These are phyloP conservation scores for Caenorhabditis macrosperma DNA, from an alignment of 2,888 invertebrate species.

Conservation along the genomic window DNA sequence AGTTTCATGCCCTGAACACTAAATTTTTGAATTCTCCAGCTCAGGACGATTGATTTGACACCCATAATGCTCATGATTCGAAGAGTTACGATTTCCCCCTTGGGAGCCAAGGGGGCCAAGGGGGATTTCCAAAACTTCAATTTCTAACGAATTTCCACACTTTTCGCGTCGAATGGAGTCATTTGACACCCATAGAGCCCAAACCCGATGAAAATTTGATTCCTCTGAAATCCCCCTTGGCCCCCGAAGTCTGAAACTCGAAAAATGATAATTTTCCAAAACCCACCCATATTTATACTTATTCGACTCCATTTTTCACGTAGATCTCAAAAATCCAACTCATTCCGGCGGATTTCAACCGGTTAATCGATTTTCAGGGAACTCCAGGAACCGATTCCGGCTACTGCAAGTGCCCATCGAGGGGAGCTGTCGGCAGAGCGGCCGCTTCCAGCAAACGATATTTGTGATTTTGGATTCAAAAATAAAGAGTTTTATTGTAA, in stretches of 20 bases:
- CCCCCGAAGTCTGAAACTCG: no score
- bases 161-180: no score
- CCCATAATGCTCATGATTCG: background rate
- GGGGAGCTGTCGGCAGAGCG: constrained; percentile 28
- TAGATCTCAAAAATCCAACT: background rate
- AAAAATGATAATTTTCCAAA: background rate
- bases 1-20: no score
- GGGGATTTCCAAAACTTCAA: no score
- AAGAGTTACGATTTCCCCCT: no score
- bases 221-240: no score
- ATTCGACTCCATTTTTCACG: background rate
- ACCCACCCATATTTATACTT: background rate
- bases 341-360: background rate
- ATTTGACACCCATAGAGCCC: no score
- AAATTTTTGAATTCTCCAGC: background rate
- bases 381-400: constrained; percentile 64
- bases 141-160: no score
- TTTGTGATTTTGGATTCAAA: background rate
- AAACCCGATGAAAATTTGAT: no score
- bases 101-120: no score
- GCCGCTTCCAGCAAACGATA: constrained; percentile 35
- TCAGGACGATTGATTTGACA: no score
- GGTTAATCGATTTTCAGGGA: constrained; percentile 46
- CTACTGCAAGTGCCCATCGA: constrained; percentile 66
- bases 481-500: background rate